Base-by-base conservation (phyloP, 2,113 vertebrate species). In the Coracopsis vasa region DNA sequence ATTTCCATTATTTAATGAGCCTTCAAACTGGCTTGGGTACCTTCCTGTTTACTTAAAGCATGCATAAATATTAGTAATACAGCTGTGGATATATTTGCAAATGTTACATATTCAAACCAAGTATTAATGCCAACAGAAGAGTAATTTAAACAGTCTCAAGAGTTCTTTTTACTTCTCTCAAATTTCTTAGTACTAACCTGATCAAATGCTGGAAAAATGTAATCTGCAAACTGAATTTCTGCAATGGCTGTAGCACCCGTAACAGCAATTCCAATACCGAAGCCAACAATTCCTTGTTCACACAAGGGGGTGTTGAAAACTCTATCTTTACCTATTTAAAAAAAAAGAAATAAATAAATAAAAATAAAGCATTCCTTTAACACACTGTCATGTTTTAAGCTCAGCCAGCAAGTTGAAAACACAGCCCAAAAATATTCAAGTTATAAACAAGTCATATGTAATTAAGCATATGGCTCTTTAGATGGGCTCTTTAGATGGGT, bases 201-300 rank as follows among this genome's bases (percentile, higher is more conserved):
- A 98, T 99, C 99, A 97, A 99, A 99, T 15, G 99, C 99, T 75
- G 99, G 99, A 88, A 97, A 99, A 97, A 99, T 99, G 94, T 99
- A 99, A 97, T 99, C 99, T 48, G 99, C 99, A 98, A 99, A 99
- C 88, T 99, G 99, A 96, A 99, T 99, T 98, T 99, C 99, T 24
- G 99, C 99, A 79, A 99, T 99, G 73, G 99, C 99, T 18, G 99
- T 99, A 92, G 99, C 99, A 80, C 99, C 99, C 45, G 99, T 98
- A 58, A 98, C 98, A 39, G 99, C 99, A 60, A 98, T 96, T 91
- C 99, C 99, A 62, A 99, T 99, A 92, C 99, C 99, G 97, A 99
- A 99, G 92, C 99, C 99, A 97, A 99, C 99, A 92, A 99, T 99
- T 88, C 99, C 99, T 97, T 99, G 99, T 95, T 99, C 99, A 98